Percentiles rank a stretch among this genome's conserved stretches.
Conservation (phyloP, 2,888 invertebrate species). For the Smittia aterrima region DNA sequence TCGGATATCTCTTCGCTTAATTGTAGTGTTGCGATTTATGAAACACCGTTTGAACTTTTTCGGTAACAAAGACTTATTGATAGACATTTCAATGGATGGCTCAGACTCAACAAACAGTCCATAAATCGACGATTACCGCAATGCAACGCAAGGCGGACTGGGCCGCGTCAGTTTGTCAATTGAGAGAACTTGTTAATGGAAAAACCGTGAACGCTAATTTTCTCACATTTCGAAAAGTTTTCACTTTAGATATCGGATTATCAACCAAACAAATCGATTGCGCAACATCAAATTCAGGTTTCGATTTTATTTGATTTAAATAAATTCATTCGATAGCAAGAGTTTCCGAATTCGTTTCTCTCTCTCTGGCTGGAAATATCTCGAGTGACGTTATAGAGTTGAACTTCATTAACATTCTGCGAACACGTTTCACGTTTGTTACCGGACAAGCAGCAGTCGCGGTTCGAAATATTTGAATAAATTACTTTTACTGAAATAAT, state of each 20-base stretch:
- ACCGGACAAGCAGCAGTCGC: not conserved
- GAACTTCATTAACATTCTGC: slow-evolving; percentile 12
- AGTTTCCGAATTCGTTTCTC: not conserved
- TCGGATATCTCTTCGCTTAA: not conserved
- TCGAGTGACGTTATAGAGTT: not conserved
- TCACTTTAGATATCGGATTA: not conserved
- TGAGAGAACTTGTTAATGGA: not conserved
- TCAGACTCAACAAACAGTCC: not conserved
- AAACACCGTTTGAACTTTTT: not conserved
- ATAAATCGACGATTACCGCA: not conserved
- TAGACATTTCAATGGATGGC: slow-evolving; percentile 2
- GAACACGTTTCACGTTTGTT: not conserved
- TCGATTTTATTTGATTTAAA: not conserved
- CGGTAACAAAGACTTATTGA: not conserved
- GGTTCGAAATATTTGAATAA: not conserved
- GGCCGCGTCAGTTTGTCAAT: not conserved
- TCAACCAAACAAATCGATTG: not conserved
- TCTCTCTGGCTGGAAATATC: no score
- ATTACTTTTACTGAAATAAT: not conserved
- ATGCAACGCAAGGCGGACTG: not conserved
- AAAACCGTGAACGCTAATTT: not conserved
- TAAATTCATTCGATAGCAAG: not conserved
- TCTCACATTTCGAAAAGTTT: not conserved
- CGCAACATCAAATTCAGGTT: not conserved
- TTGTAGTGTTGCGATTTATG: not conserved